Evolutionary conservation across 2,888 invertebrate species (phyloP).

Genomic region (Coremacera marginata): DNA sequence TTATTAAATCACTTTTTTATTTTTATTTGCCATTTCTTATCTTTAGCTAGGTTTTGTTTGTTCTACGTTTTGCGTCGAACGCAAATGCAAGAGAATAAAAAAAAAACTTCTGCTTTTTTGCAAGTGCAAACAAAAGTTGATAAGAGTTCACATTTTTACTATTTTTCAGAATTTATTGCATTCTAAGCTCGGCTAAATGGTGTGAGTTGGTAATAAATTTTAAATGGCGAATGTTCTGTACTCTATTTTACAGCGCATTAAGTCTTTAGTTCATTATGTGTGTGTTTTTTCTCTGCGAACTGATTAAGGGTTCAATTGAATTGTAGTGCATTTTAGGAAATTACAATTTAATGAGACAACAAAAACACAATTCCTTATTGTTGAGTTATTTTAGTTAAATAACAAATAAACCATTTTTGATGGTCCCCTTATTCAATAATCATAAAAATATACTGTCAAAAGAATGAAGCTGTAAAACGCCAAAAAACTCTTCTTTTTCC

Average conservation of each 20-base stretch:
- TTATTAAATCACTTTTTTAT: slow-evolving; percentile 8
- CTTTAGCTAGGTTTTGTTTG: slow-evolving; percentile 28
- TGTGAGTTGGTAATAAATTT: slow-evolving; percentile 4
- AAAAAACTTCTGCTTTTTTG: not conserved
- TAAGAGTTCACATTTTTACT: slow-evolving; percentile 4
- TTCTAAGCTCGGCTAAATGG: not conserved
- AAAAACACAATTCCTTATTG: too few species aligned
- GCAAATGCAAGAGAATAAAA: not conserved
- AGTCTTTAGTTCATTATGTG: not conserved
- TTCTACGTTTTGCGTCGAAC: not conserved
- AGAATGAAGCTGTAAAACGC: too few species aligned
- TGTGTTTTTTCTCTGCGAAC: not conserved
- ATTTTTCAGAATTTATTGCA: slow-evolving; percentile 9
- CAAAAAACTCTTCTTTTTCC: too few species aligned
- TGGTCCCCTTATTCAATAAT: too few species aligned
- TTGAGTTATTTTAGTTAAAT: too few species aligned
- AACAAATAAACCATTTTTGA: too few species aligned
- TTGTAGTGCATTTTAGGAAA: not conserved
- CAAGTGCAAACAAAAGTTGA: not conserved
- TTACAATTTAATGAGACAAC: too few species aligned
- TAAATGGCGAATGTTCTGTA: not conserved
- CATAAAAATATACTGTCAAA: too few species aligned
- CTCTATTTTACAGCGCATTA: not conserved
- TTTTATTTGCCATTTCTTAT: slow-evolving; percentile 24
- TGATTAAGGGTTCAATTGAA: not conserved